phyloP scores from a whole-genome alignment of 53 echinoderm and acorn worm species.

The Arbacia lixula region DNA sequence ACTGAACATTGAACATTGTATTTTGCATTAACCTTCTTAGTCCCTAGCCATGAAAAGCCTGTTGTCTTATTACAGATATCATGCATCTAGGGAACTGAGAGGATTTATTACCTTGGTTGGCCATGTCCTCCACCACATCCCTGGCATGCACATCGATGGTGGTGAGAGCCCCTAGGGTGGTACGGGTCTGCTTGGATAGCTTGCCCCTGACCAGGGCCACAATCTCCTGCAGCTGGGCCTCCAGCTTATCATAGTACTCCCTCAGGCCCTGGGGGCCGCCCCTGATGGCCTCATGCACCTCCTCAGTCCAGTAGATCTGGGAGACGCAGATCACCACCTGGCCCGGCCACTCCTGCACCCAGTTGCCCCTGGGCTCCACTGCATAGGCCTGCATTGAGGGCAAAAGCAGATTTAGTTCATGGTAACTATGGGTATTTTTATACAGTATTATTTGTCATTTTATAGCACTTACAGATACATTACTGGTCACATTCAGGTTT shows the following conservation, averaged over 20 bases:
- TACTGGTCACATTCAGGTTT: too few species aligned
- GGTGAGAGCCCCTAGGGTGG: conserved; percentile 90
- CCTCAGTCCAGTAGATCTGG: conserved; percentile 97
- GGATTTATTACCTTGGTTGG: conserved; percentile 94
- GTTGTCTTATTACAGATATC: too few species aligned
- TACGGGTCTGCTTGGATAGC: conserved; percentile 98
- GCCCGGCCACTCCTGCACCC: conserved; percentile 99
- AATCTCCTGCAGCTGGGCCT: conserved; percentile 78
- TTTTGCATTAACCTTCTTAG: too few species aligned
- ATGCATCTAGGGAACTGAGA: too few species aligned
- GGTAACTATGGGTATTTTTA: too few species aligned
- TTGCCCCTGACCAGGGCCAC: conserved; percentile 96
- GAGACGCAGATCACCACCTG: conserved; percentile 98
- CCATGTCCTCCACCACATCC: conserved; percentile 95
- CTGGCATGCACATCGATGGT: conserved; percentile 97
- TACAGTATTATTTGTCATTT: too few species aligned
- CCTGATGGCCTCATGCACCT: conserved; percentile 96
- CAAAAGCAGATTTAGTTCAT: too few species aligned
- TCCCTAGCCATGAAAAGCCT: too few species aligned
- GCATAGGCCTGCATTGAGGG: conserved; percentile 80
- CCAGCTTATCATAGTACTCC: conserved; percentile 89
- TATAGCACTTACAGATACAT: too few species aligned
- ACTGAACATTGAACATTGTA: too few species aligned
- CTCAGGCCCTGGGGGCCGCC: conserved; percentile 88
- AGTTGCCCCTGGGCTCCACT: conserved; percentile 86